Evolutionary conservation across 2,888 invertebrate species (phyloP).

Genomic region (Chymomyza procnemis): DNA sequence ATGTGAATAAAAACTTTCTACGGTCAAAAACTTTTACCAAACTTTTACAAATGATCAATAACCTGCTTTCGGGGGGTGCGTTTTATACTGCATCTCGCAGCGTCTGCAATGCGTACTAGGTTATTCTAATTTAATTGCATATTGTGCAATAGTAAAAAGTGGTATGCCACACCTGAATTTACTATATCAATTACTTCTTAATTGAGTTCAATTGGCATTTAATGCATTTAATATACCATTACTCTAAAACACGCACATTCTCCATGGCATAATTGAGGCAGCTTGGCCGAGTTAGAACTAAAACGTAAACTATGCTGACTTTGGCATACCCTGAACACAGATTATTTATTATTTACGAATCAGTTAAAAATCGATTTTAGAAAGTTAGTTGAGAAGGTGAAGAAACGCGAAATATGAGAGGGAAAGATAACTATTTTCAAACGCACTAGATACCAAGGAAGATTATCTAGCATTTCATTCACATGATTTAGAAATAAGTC

Average conservation of each 20-base stretch:
- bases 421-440: constrained; percentile 10
- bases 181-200: constrained; percentile 61
- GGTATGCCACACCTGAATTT: constrained; percentile 62
- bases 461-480: no score
- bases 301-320: no score
- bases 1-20: neutral
- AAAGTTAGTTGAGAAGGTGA: no score
- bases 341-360: no score
- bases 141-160: constrained; percentile 27
- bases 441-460: no score
- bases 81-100: neutral
- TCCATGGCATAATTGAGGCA: constrained; percentile 4
- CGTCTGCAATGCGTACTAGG: constrained; percentile 31
- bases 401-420: no score
- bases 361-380: no score
- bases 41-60: constrained; percentile 10
- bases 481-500: no score
- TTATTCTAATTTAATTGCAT: constrained; percentile 65
- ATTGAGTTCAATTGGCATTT: constrained; percentile 43
- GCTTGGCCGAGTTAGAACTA: no score
- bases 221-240: constrained; percentile 6
- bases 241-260: neutral
- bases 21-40: constrained; percentile 14
- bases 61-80: neutral
- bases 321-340: constrained; percentile 14